Evolutionary conservation across 2,113 vertebrate species (phyloP), one percentile per base, ranked within the genome.

Genomic region (Tiliqua scincoides): DNA sequence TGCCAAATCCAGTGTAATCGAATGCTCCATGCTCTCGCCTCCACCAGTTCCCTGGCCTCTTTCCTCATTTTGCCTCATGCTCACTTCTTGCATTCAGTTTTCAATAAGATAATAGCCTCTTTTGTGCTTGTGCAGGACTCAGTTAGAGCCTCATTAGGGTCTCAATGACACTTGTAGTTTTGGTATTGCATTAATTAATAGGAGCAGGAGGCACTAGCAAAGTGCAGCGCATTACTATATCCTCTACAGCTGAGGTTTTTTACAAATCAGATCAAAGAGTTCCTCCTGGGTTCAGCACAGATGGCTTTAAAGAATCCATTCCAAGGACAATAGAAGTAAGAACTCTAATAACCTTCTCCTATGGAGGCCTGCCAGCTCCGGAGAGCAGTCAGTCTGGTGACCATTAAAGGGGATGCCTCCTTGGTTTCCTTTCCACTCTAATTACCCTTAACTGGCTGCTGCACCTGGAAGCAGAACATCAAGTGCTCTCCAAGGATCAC

Each of bases 361-460:
- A 77, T 85, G 91, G 94, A 94, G 91, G 81, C 48, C 40, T 87
- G 94, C 95, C 94, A 95, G 93, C 11, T 2, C 76, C 86, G 90
- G 91, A 67, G 91, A 93, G 90, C 37, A 74, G 89, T 88, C 25
- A 6, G 91, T 84, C 88, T 84, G 91, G 92, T 87, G 72, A 91
- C 91, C 0, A 92, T 92, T 92, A 91, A 87, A 85, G 94, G 93
- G 94, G 93, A 91, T 87, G 84, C 87, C 90, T 95, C 93, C 92
- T 91, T 89, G 78, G 78, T 86, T 93, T 90, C 7, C 1, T 92
- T 95, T 94, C 93, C 93, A 93, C 91, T 92, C 91, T 93, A 94
- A 94, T 95, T 93, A 94, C 94, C 89, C 87, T 91, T 93, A 92
- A 93, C 91, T 94, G 93, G 93, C 92, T 94, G 88, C 93, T 89